Base-by-base conservation (phyloP, 1,140 invertebrate species). In the Eueides isabella region DNA sequence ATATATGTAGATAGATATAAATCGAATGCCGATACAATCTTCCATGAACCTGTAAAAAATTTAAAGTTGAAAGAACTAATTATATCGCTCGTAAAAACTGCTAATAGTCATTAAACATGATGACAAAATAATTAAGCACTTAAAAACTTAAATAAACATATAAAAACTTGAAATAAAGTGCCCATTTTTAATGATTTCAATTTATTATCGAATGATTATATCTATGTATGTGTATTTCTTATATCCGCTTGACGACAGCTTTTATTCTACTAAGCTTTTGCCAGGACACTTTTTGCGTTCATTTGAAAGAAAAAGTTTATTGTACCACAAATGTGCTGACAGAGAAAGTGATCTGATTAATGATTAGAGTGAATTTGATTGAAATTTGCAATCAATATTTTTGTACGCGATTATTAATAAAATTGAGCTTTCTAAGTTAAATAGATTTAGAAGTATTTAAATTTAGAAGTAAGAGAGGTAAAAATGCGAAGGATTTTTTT, bases 231-330 rank as follows among this genome's bases (percentile, higher is more conserved):
- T 55, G 6, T 23, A 55, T 55, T 12, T 26, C 9, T n/a, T 26
- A 55, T 55, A 55, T 55, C 48, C 48, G 48, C 29, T 55, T 68
- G 35, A 29, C 66, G 66, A 68, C 66, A 68, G 28, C 19, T 68
- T 55, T 16, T 55, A 55, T 68, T 61, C 48, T 29, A 55, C 44
- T 48, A 16, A 29, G 29, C 16, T 19, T 6, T 68, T n/a, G 64
- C 29, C 23, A 73, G 65, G 71, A 67, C 31, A 67, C 2, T 73
- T 72, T 72, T 73, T 73, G 65, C 55, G 11, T 62, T 35, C 64
- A 61, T 67, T 73, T 67, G 71, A 73, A 73, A 73, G 71, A 73
- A 73, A 73, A 67, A 73, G 65, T 67, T 73, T 72, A 38, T 61
- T 61, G 48, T 55, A 55, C 19, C 48, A 55, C 19, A 3, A 35